Base-by-base conservation (phyloP, 2,113 vertebrate genomes). In the Amphiprion percula region DNA sequence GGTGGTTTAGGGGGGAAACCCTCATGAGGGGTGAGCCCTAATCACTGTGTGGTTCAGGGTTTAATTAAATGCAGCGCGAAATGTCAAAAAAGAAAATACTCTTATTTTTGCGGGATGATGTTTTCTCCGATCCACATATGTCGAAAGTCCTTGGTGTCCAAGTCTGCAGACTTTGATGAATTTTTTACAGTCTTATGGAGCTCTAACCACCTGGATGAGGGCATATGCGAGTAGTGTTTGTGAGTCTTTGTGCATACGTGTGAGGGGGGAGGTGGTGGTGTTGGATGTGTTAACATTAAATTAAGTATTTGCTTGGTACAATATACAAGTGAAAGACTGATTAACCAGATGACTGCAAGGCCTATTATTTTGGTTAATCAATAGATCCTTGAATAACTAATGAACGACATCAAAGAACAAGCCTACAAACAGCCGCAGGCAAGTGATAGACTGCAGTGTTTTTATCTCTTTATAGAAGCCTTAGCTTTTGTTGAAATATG, bases 321-420 rank as follows among this genome's bases (percentile, higher is more conserved):
- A 90, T 86, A 84, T 62, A 77, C 80, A 90, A 74, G 59, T 79
- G 82, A 88, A 83, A 73, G 76, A 82, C 85, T 83, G 86, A 88
- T 90, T 90, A 88, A 92, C 82, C 82, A 89, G 86, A 90, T 90
- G 85, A 91, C 85, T 91, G 81, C 53, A 26, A 80, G 83, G 79
- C 74, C 82, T 85, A 83, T 92, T 91, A 82, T 91, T 91, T 92
- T 81, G 68, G 87, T 90, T 94, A 89, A 93, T 94, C 91, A 93
- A 93, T 91, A 87, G 88, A 90, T 82, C 66, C 80, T 88, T 91
- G 91, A 92, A 92, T 91, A 89, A 87, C 87, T 79, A 90, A 92
- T 91, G 83, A 89, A 81, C 56, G n/a, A 84, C 89, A 88, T 92
- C 89, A 92, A 91, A 92, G 92, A 69, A 41, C 30, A 37, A 60